Base-by-base conservation (phyloP, 2,888 invertebrate species). In the Helicoverpa assulta region DNA sequence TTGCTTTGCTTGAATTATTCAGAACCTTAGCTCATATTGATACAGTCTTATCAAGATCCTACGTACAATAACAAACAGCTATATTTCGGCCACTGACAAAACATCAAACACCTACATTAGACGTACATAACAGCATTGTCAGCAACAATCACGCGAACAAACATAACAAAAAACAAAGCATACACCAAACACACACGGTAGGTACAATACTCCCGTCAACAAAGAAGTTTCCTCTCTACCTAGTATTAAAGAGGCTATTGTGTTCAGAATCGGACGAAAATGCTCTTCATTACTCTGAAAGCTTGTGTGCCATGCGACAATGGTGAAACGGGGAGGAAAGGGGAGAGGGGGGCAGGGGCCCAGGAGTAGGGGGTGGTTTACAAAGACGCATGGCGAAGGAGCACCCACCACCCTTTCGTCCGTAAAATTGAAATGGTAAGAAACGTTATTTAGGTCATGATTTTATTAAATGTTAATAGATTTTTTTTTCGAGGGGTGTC, bases 231-330 rank as follows among this genome's bases (percentile, higher is more conserved):
- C 93, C 94, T 95, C 94, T 94, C 93, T 91, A 89, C 93, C 91
- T 95, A 93, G 95, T 95, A 95, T 94, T 95, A 95, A 94, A 95
- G 93, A 92, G 87, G 75, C 88, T 85, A 95, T 95, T 95, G 95
- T 95, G 87, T 69, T 88, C 91, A 86, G 93, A 96, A 96, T 96
- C 95, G 95, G 95, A 95, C 96, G 95, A 96, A 96, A 96, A 96
- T 96, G 95, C 95, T 96, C 96, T 96, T 96, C 96, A 96, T 96
- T 96, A 96, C 94, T 93, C 92, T 95, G 96, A 96, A 95, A 96
- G 96, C 96, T 95, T 93, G 94, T 94, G 93, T 95, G 94, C 94
- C 91, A 91, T 93, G 92, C 93, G 93, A 95, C 95, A 95, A 95
- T 95, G 91, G 93, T 83, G 89, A 88, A 88, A 85, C 81, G 87